Percentiles rank a stretch among this genome's conserved stretches.
Evolutionary conservation across 2,113 vertebrate species (phyloP).

Genomic region (Anolis carolinensis): DNA sequence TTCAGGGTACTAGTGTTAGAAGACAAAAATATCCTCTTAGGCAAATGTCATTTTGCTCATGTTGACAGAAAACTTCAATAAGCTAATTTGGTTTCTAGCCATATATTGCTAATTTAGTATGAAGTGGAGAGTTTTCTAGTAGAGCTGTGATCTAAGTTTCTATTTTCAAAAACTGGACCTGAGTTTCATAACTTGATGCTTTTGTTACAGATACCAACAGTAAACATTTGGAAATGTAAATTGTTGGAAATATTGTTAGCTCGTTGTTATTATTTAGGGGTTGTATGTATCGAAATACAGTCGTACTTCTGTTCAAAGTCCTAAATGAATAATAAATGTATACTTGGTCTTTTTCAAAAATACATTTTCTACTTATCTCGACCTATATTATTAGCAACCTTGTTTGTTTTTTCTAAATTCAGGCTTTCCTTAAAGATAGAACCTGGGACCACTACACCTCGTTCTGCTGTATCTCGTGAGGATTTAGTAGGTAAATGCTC

Average conservation of each 20-base stretch:
- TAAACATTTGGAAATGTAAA: conserved; percentile 20
- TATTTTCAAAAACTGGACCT: neutral
- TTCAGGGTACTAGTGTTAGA: neutral
- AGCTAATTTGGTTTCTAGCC: neutral
- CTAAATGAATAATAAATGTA: neutral
- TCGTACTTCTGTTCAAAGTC: neutral
- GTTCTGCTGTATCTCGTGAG: conserved; percentile 91
- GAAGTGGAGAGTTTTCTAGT: neutral
- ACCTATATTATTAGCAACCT: neutral
- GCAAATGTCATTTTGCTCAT: neutral
- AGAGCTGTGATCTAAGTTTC: neutral
- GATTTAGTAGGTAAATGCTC: conserved; percentile 87
- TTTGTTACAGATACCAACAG: neutral
- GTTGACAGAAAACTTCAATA: neutral
- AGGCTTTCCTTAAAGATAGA: conserved; percentile 98
- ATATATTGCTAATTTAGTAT: neutral
- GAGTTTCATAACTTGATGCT: conserved; percentile 12
- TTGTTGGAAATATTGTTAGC: conserved; percentile 25
- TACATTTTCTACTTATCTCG: neutral
- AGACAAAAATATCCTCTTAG: neutral
- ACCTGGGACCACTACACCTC: conserved; percentile 93
- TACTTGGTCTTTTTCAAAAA: neutral
- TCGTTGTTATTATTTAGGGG: neutral
- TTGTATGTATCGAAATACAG: conserved; percentile 15
- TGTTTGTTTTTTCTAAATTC: conserved; percentile 59